Evolutionary conservation across 2,113 vertebrate species (phyloP).

Genomic region (Pan troglodytes): DNA sequence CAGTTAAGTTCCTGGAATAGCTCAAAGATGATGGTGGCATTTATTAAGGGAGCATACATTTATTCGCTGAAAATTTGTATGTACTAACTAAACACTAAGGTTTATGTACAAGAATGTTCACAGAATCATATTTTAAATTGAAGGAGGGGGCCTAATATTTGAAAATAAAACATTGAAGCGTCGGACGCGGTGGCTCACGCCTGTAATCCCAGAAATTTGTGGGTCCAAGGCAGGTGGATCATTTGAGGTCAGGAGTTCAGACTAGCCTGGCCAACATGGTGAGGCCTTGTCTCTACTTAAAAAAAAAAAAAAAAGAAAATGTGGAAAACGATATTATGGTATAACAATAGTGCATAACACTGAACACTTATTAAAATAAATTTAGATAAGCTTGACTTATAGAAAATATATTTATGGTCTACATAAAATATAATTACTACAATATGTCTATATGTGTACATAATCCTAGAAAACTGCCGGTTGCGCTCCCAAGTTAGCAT

Average conservation of each 20-base stretch:
- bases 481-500: background rate
- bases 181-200: no score
- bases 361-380: background rate
- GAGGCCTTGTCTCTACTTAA: no score
- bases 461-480: background rate
- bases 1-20: background rate
- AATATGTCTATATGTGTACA: background rate
- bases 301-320: no score
- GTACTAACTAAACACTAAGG: background rate
- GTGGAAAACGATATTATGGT: background rate
- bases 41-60: background rate
- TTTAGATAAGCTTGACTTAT: background rate
- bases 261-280: no score
- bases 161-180: background rate
- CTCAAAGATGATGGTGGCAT: background rate
- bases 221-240: no score
- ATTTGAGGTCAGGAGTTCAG: no score
- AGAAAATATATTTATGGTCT: background rate
- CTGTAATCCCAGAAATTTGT: no score
- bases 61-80: background rate
- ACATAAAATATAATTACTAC: background rate
- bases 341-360: background rate
- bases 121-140: background rate
- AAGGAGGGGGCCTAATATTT: background rate
- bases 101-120: background rate